phyloP scores from a whole-genome alignment of 2,113 vertebrate species.

The Hypocryptadius cinnamomeus region DNA sequence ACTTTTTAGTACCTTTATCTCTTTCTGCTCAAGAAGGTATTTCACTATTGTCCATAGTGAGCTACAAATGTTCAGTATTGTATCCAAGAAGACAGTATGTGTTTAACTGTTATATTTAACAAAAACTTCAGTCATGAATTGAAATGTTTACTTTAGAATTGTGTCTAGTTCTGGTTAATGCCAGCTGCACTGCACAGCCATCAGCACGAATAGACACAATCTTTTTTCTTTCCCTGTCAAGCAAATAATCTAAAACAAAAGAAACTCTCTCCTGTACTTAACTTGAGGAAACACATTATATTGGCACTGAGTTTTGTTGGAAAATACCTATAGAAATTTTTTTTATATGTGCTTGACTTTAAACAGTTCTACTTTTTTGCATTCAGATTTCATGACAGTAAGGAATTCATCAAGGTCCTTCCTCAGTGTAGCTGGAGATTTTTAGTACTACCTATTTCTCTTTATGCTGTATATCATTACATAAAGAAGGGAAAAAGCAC shows the following conservation, averaged over 20 bases:
- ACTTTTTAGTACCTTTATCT: background rate
- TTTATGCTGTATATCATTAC: background rate
- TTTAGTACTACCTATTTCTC: background rate
- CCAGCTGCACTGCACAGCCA: background rate
- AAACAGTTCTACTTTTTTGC: background rate
- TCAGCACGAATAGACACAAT: background rate
- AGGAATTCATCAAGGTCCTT: background rate
- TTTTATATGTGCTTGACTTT: background rate
- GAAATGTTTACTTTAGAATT: background rate
- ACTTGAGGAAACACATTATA: background rate
- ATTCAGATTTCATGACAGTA: background rate
- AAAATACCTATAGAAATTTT: background rate
- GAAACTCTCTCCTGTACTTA: background rate
- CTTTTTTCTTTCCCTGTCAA: background rate
- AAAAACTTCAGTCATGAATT: background rate
- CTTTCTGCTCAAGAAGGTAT: background rate
- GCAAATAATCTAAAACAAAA: background rate
- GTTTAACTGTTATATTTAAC: background rate
- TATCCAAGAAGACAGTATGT: background rate
- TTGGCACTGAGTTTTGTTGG: background rate
- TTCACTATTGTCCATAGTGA: background rate
- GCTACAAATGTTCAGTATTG: background rate
- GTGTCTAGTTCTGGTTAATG: background rate
- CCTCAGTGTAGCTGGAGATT: background rate
- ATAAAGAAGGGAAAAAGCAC: background rate